Base-by-base conservation (phyloP, 2,888 invertebrate genomes). In the Norana najaformis region DNA sequence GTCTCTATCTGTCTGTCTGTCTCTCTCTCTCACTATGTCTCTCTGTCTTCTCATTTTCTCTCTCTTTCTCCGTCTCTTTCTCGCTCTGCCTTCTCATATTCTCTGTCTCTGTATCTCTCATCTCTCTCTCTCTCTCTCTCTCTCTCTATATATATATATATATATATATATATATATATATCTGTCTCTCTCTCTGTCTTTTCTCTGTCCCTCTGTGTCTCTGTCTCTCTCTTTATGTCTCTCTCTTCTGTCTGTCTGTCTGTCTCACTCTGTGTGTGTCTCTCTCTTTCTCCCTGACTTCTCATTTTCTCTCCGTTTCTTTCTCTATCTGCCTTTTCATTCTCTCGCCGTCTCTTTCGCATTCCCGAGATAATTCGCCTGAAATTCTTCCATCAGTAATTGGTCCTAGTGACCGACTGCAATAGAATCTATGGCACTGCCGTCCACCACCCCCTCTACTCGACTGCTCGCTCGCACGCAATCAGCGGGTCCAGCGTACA, bases 371-470 rank as follows among this genome's bases (percentile, higher is more conserved):
- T 69, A 69, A 69, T 69, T 69, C 69, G 30, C 69, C 69, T n/a
- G 69, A 69, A 47, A 69, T 69, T 69, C 69, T 69, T 69, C 69
- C 16, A 69, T 69, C 69, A 69, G 69, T 69, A 69, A 69, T 69
- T 69, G 69, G 69, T 69, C 69, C 2, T 69, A 69, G 69, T 8
- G 30, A 69, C 69, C 69, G n/a, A 69, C 2, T 69, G 13, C 69
- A 69, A 69, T n/a, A 39, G 39, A 11, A 82, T 69, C 36, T 69
- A 89, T 89, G 69, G 69, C 35, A 89, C n/a, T 34, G 36, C 47
- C 47, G 23, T 47, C 23, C 5, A 47, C 23, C 47, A 20, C 3
- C 23, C 47, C 20, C 0, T 47, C 47, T 23, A 23, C 47, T 18
- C 47, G 2, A 14, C 47, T 18, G 14, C 18, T 23, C 53, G 2